Base-by-base conservation (phyloP, 2,113 vertebrate species). In the Peucedramus taeniatus region DNA sequence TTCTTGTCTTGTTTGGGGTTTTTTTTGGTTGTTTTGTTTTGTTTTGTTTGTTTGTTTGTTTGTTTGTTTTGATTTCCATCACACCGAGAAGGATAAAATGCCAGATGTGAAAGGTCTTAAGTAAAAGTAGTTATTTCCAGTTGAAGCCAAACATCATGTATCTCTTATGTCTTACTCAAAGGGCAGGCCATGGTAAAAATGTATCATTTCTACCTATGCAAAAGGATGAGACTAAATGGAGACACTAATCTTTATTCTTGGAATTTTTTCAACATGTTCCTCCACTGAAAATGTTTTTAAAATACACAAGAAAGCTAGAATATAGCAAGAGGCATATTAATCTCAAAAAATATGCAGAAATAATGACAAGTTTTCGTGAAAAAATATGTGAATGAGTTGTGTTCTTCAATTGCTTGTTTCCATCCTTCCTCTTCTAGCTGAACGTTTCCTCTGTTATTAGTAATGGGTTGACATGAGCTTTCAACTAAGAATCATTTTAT, bases 301-400 rank as follows among this genome's bases (percentile, higher is more conserved):
- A 91, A 61, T 31, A 56, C 0, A 28, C 8, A 56, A 22, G 7
- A 91, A 81, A 50, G 3, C 4, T 20, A 45, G 12, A 72, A 39
- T 33, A 50, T 2, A 4, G 3, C 5, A 68, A 75, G 60, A 88
- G 1, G 15, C 35, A 47, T 0, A 59, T 28, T 53, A 40, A 45
- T 21, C 14, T 56, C 44, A 39, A 90, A 50, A 60, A 45, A 7
- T 8, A n/a, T 33, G 9, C 16, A 69, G 31, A 79, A 90, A 18
- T 74, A 60, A 39, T 56, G 80, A 56, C 0, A 66, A 54, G 21
- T 54, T 53, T 64, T 83, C 37, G 59, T 45, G 6, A 77, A 44
- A 17, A 61, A 50, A n/a, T 2, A 3, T 4, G 26, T 15, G 9
- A 65, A 57, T 56, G 2, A 3, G 2, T 6, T 6, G 9, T 65